Evolutionary conservation across 2,113 vertebrate genomes (phyloP).

Genomic region (Chaetops frenatus): DNA sequence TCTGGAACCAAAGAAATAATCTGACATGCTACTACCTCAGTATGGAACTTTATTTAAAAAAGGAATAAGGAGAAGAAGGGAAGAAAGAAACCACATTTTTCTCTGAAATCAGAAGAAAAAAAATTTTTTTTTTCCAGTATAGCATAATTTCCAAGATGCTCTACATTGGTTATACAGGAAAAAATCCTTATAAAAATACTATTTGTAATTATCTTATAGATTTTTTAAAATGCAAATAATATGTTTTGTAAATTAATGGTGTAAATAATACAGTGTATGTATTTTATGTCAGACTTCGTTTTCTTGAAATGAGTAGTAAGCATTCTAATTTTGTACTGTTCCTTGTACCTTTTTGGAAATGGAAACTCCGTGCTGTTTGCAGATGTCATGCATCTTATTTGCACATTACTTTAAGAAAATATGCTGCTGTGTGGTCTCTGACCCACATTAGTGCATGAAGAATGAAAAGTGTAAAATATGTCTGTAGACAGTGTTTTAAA

Average conservation of each 20-base stretch:
- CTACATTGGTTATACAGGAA: conserved; percentile 60
- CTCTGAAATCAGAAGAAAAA: conserved; percentile 57
- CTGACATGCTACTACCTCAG: conserved; percentile 91
- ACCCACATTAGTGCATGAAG: neutral
- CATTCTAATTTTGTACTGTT: conserved; percentile 63
- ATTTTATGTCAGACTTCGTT: conserved; percentile 75
- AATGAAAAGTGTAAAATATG: neutral
- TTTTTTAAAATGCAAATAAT: conserved; percentile 68
- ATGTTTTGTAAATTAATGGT: conserved; percentile 86
- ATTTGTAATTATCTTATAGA: conserved; percentile 76
- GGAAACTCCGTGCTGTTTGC: conserved; percentile 34
- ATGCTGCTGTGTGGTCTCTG: conserved; percentile 45
- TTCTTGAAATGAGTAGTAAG: conserved; percentile 68
- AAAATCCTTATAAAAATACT: conserved; percentile 62
- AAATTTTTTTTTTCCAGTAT: conserved; percentile 78
- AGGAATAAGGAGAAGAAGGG: conserved; percentile 15
- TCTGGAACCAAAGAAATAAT: conserved; percentile 63
- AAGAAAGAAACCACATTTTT: conserved; percentile 42
- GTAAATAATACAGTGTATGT: conserved; percentile 79
- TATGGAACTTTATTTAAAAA: conserved; percentile 75
- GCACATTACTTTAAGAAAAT: conserved; percentile 70
- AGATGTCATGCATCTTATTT: conserved; percentile 66
- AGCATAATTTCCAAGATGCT: conserved; percentile 71
- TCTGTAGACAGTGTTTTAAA: neutral
- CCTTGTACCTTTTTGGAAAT: conserved; percentile 57